These are phyloP conservation scores for Busseola fusca DNA, from an alignment of 2,888 invertebrate genomes.

Conservation along the genomic window DNA sequence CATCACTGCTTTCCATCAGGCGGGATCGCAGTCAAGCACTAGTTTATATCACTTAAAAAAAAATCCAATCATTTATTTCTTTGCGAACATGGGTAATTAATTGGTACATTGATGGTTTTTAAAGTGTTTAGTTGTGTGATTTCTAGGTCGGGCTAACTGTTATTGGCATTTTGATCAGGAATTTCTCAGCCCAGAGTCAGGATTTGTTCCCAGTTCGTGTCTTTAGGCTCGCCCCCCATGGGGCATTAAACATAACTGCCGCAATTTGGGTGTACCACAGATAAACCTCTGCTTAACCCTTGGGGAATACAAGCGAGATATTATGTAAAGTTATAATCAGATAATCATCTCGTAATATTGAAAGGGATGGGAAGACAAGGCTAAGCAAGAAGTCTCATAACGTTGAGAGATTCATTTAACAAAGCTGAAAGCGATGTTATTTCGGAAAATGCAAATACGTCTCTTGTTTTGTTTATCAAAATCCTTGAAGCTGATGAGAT, in stretches of 20 bases:
- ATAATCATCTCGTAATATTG: neutral
- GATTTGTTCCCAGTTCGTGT: neutral
- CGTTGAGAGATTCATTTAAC: neutral
- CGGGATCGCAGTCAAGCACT: too few species aligned
- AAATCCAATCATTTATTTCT: too few species aligned
- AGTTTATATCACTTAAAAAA: too few species aligned
- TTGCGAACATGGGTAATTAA: too few species aligned
- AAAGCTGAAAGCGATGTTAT: constrained; percentile 1
- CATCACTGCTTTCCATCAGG: too few species aligned
- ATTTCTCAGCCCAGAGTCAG: neutral
- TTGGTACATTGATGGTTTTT: too few species aligned
- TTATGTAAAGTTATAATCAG: neutral
- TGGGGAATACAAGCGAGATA: neutral
- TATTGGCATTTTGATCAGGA: neutral
- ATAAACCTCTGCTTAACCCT: neutral
- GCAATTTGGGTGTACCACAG: neutral
- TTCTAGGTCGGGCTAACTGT: neutral
- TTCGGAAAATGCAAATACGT: constrained; percentile 27
- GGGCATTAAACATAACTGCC: neutral
- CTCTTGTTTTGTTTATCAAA: constrained; percentile 20
- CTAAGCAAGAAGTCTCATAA: neutral
- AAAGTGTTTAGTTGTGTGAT: too few species aligned
- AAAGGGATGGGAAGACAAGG: neutral
- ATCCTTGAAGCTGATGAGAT: constrained; percentile 2
- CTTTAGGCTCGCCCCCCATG: neutral